Conservation (phyloP, 2,888 invertebrate genomes). For the Panzeria rudis region DNA sequence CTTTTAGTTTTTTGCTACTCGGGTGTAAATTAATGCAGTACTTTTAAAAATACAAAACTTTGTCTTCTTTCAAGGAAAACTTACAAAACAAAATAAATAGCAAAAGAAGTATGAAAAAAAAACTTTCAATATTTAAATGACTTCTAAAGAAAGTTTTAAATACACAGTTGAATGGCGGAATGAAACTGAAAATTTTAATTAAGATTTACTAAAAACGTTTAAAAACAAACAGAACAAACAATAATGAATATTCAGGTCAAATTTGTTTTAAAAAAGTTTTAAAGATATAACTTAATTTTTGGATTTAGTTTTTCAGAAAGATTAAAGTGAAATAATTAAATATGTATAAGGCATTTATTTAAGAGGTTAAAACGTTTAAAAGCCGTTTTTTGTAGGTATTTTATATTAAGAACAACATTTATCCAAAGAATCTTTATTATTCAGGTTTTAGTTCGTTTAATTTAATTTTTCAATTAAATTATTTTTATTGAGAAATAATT, state of each 20-base stretch:
- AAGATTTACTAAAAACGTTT: conserved; percentile 50
- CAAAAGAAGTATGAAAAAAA: conserved; percentile 5
- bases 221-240: conserved; percentile 31
- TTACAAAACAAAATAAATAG: conserved; percentile 24
- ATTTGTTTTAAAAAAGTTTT: neutral
- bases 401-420: no score
- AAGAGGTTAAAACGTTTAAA: no score
- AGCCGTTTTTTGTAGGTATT: neutral
- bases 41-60: conserved; percentile 31
- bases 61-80: conserved; percentile 48
- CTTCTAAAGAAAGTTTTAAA: conserved; percentile 66
- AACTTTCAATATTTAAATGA: conserved; percentile 64
- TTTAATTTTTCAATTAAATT: no score
- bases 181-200: conserved; percentile 62
- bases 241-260: conserved; percentile 64
- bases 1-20: conserved; percentile 5
- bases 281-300: neutral
- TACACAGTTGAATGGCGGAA: conserved; percentile 53
- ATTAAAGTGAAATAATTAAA: neutral
- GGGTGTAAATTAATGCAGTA: conserved; percentile 55
- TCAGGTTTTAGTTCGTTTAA: no score
- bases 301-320: conserved; percentile 3
- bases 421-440: no score
- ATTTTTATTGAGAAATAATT: no score
- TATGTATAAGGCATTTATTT: no score